These are phyloP conservation scores for Blomia tropicalis DNA, from an alignment of 2,888 invertebrate genomes.

Conservation along the genomic window DNA sequence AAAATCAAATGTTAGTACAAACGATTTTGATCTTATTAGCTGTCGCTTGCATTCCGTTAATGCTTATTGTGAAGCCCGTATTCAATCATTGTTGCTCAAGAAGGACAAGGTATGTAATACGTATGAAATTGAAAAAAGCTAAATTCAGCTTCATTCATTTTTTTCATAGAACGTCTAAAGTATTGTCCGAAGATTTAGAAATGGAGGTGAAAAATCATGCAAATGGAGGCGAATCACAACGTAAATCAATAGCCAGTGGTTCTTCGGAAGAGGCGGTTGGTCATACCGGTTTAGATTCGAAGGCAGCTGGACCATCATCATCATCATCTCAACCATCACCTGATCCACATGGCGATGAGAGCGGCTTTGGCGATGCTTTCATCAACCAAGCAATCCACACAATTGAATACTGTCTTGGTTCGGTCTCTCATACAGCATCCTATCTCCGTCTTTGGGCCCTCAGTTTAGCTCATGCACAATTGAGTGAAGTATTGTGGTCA, in stretches of 20 bases:
- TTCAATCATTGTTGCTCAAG: constrained; percentile 12
- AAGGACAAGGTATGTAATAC: too few species aligned
- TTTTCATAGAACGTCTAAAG: too few species aligned
- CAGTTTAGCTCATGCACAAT: constrained; percentile 26
- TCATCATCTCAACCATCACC: neutral
- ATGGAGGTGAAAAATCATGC: neutral
- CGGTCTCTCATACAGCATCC: constrained; percentile 26
- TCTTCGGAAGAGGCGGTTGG: neutral
- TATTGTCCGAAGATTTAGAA: too few species aligned
- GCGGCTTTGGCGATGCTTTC: constrained; percentile 20
- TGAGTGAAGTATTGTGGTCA: constrained; percentile 32
- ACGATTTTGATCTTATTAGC: constrained; percentile 61
- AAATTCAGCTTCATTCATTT: too few species aligned
- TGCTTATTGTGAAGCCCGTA: constrained; percentile 76
- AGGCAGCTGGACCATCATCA: neutral
- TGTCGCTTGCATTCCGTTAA: constrained; percentile 71
- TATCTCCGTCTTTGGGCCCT: constrained; percentile 27
- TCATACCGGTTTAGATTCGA: neutral
- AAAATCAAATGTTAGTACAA: constrained; percentile 52
- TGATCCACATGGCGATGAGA: neutral
- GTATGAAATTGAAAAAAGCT: too few species aligned
- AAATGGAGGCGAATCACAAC: neutral
- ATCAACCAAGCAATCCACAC: constrained; percentile 27
- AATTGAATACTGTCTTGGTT: constrained; percentile 26
- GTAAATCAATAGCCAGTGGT: neutral